Evolutionary conservation across 2,797 vertebrate species (phyloP), one percentile per base, ranked within the genome.

Genomic region (Sparus aurata): DNA sequence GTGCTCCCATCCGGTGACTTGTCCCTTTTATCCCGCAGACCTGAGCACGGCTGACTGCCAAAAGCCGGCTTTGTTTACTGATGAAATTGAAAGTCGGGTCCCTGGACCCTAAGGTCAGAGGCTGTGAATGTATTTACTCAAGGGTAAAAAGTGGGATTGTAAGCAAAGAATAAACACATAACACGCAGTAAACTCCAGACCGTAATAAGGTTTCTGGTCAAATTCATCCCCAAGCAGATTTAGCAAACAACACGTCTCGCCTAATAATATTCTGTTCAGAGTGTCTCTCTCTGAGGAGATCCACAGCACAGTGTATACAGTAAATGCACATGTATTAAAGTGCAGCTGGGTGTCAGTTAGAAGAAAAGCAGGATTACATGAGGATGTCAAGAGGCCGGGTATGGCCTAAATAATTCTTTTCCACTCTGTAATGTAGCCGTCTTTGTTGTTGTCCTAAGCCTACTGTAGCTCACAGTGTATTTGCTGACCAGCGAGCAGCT

Each of bases 401-500:
- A 49, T 54, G 45, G 73, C 64, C 62, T 79, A 77, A 76, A 89
- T 78, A 9, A 79, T 80, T 85, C 47, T 79, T 80, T 89, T 86
- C 63, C 75, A 66, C 67, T 66, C 66, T 62, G 74, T 81, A 81
- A 75, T 79, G 55, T 77, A 87, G 54, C 67, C 4, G 18, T 63
- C 71, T 85, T 79, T 85, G 62, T 72, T 78, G 84, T 87, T 88
- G 66, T 86, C 82, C 78, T 74, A 62, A 85, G 87, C 76, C 87
- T 47, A 76, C 71, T 61, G 84, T 78, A 80, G 70, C 79, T 85
- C 82, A 84, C 62, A 79, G 85, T 86, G 78, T 83, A 77, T 92
- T 82, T 89, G 80, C 83, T 90, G 91, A 89, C 84, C 92, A 86
- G 79, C 87, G 80, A 91, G 81, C 86, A 86, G 88, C 84, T 90